Percentiles rank a stretch among this genome's conserved stretches.
Conservation (phyloP, 2,888 invertebrate species). For the Cetonia aurata region DNA sequence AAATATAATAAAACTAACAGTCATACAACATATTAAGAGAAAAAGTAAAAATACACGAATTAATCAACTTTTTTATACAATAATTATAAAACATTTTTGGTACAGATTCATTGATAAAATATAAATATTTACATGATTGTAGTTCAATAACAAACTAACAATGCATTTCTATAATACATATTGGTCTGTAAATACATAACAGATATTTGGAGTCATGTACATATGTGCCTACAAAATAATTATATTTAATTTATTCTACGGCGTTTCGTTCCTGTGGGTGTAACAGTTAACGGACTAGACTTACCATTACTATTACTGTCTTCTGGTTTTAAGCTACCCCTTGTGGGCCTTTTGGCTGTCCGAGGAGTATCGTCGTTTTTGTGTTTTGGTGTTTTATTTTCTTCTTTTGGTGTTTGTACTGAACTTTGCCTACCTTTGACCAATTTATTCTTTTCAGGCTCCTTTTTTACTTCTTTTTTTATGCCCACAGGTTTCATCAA, state of each 20-base stretch:
- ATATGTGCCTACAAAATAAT: not conserved
- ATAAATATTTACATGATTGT: slow-evolving; percentile 33
- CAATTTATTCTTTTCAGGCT: slow-evolving; percentile 58
- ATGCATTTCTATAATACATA: slow-evolving; percentile 22
- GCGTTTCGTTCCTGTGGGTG: slow-evolving; percentile 55
- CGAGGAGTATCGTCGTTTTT: slow-evolving; percentile 61
- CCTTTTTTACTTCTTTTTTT: slow-evolving; percentile 63
- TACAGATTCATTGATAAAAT: slow-evolving; percentile 34
- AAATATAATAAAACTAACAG: not conserved
- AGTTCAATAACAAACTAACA: slow-evolving; percentile 16
- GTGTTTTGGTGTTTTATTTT: slow-evolving; percentile 53
- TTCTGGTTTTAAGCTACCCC: slow-evolving; percentile 66
- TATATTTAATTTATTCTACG: slow-evolving; percentile 43
- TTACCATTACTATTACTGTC: slow-evolving; percentile 64
- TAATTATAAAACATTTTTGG: slow-evolving; percentile 32
- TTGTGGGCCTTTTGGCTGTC: slow-evolving; percentile 63
- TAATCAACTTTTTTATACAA: slow-evolving; percentile 16
- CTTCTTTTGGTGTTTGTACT: slow-evolving; percentile 51
- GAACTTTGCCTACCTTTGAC: slow-evolving; percentile 52
- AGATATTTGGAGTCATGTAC: slow-evolving; percentile 13
- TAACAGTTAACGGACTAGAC: slow-evolving; percentile 64
- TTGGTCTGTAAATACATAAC: slow-evolving; percentile 39
- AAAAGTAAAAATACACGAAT: not conserved
- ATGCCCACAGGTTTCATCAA: slow-evolving; percentile 47
- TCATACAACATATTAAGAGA: not conserved